Conservation (phyloP, 2,113 vertebrate species). For the Chrysochloris asiatica region DNA sequence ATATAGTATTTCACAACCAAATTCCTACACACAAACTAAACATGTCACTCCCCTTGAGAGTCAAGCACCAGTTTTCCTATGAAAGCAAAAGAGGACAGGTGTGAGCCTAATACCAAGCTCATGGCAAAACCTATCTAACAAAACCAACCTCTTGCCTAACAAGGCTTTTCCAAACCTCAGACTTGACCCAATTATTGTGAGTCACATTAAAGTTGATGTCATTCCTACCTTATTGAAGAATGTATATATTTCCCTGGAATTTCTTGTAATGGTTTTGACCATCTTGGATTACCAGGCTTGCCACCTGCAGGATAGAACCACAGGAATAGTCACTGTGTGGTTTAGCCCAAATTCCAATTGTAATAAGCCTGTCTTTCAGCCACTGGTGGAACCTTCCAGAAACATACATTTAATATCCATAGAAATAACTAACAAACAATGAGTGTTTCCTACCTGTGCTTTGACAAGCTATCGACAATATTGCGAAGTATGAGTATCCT, state of each 20-base stretch:
- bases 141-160: slow-evolving; percentile 10
- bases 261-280: background rate
- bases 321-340: background rate
- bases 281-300: background rate
- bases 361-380: background rate
- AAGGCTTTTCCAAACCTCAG: background rate
- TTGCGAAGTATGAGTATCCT: too few species aligned
- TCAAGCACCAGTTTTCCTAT: background rate
- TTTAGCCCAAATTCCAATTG: background rate
- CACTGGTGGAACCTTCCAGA: background rate
- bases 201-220: background rate
- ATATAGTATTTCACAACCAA: background rate
- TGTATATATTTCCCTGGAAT: background rate
- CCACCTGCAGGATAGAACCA: background rate
- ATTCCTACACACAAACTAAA: slow-evolving; percentile 38
- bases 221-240: background rate
- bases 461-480: too few species aligned
- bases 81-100: background rate
- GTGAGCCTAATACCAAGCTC: slow-evolving; percentile 4
- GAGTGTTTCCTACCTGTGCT: background rate
- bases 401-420: background rate
- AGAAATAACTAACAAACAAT: background rate
- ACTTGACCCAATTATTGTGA: background rate
- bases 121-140: too few species aligned
- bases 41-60: background rate